phyloP scores from a whole-genome alignment of 2,888 invertebrate species.

The Drosophila flavopinicola region DNA sequence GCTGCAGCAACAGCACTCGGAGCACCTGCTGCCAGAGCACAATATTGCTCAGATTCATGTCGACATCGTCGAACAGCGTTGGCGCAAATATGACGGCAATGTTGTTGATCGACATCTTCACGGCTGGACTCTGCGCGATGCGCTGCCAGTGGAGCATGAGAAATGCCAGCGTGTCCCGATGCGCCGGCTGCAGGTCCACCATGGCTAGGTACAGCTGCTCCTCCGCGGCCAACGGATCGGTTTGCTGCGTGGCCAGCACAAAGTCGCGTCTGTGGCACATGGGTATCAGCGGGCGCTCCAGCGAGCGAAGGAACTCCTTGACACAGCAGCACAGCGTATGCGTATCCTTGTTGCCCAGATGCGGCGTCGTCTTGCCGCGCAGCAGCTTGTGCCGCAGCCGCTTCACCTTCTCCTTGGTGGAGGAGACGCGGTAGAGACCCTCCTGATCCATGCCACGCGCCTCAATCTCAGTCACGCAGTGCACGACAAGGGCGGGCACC shows the following conservation, averaged over 20 bases:
- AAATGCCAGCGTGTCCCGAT: conserved; percentile 65
- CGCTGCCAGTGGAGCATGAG: conserved; percentile 73
- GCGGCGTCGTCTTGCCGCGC: conserved; percentile 61
- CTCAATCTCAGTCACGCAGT: conserved; percentile 74
- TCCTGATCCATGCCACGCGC: conserved; percentile 59
- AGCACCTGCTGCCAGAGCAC: conserved; percentile 64
- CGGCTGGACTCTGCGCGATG: conserved; percentile 58
- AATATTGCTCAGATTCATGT: conserved; percentile 58
- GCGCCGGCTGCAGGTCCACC: conserved; percentile 46
- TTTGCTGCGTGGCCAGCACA: conserved; percentile 50
- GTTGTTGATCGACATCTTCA: conserved; percentile 59
- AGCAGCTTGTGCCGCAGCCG: conserved; percentile 60
- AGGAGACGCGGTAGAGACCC: conserved; percentile 68
- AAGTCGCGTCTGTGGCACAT: conserved; percentile 48
- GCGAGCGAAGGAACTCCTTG: conserved; percentile 64
- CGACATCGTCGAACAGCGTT: conserved; percentile 63
- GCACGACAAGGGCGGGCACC: conserved; percentile 69
- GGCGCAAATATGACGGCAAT: conserved; percentile 67
- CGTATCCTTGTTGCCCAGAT: conserved; percentile 62
- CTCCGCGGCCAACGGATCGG: conserved; percentile 40
- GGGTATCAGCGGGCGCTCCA: conserved; percentile 57
- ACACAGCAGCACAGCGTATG: conserved; percentile 69
- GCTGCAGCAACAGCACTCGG: conserved; percentile 39
- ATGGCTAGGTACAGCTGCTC: conserved; percentile 55
- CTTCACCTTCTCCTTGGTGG: conserved; percentile 66